Base-by-base conservation (phyloP, 2,797 vertebrate species). In the Oryzias dopingdopingensis region DNA sequence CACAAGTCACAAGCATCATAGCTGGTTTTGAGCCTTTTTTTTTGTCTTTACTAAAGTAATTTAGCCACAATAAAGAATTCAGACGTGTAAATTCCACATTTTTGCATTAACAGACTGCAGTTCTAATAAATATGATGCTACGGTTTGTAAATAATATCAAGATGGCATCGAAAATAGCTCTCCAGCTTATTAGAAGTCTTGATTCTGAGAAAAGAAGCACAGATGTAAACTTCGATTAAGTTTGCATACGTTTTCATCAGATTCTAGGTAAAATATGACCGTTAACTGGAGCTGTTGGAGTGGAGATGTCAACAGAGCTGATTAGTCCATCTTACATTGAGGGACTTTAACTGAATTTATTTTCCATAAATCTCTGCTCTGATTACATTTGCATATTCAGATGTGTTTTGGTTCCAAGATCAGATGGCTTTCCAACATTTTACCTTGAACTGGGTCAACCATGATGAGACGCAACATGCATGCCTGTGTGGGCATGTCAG, bases 301-400 rank as follows among this genome's bases (percentile, higher is more conserved):
- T 41, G 52, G 54, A 54, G 68, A 56, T 42, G 52, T 49, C 14
- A 22, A 53, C 56, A 29, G 37, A 23, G n/a, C 44, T 66, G 64
- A 76, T 73, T 56, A 59, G 58, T 16, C 42, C 2, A 3, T 57
- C 65, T 62, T 68, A 66, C 62, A 67, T 76, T 67, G 54, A 65
- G 18, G 48, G 52, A 59, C 57, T 66, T 70, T 69, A 72, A 67
- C 52, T 75, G 70, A 67, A 76, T 82, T 62, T 70, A 74, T 80
- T 77, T 84, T 77, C 70, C 74, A 74, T 55, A 56, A 74, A 67
- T 80, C 72, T 74, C 32, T 54, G 63, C 66, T 56, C 69, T 77
- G 82, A 80, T 82, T 74, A 70, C 72, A 86, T 88, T 83, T 82
- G 59, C 72, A 83, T 82, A 78, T 75, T 74, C 66, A 65, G 61